phyloP scores from a whole-genome alignment of 1,140 invertebrate species.

The Cydia amplana region DNA sequence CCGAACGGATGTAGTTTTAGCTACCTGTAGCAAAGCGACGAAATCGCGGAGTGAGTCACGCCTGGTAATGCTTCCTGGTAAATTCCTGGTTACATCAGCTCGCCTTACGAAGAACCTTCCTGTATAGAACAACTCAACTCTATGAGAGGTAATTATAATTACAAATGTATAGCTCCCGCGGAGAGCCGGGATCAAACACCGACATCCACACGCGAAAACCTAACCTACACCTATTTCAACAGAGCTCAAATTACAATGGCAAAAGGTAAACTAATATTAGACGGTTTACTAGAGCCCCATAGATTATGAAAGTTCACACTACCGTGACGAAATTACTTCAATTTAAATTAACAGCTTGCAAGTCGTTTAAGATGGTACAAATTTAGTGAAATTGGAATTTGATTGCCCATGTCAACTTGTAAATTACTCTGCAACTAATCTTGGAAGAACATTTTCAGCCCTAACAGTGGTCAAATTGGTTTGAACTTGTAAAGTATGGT shows the following conservation, averaged over 20 bases:
- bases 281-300: not conserved
- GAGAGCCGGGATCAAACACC: not conserved
- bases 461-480: not conserved
- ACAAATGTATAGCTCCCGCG: not conserved
- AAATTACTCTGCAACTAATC: not conserved
- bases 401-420: not conserved
- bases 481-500: not conserved
- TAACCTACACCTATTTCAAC: not conserved
- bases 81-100: not conserved
- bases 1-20: too few species aligned
- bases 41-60: too few species aligned
- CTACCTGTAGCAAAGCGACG: too few species aligned
- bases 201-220: not conserved
- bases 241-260: not conserved
- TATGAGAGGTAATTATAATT: slow-evolving; percentile 3
- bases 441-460: not conserved
- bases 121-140: not conserved
- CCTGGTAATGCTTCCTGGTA: too few species aligned
- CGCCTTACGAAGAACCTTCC: not conserved
- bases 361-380: not conserved
- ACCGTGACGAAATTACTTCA: not conserved
- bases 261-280: not conserved
- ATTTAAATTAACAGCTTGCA: not conserved
- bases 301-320: slow-evolving; percentile 5
- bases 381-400: not conserved